Base-by-base conservation (phyloP, 2,888 invertebrate species). In the Drosophila algonquin region DNA sequence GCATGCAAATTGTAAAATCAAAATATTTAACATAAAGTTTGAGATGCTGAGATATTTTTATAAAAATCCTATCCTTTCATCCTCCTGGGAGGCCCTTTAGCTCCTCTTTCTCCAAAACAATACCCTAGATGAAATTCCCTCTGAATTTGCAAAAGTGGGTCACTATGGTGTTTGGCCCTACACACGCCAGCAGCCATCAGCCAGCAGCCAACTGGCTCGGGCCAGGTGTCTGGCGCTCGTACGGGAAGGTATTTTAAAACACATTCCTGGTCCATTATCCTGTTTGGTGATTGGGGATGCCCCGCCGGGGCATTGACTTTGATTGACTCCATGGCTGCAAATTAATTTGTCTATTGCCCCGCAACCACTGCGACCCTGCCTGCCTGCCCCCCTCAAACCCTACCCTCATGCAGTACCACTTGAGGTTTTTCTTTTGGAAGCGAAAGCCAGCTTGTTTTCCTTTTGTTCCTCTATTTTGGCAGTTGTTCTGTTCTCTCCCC, bases 311-410 rank as follows among this genome's bases (percentile, higher is more conserved):
- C 61, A 40, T 24, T 35, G 51, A 57, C 50, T 62, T 74, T 67
- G 61, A 73, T 74, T 67, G 73, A 73, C 73, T 67, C 54, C 40
- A 27, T 53, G 46, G 24, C 73, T 48, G 67, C 27, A 54, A 57
- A 67, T 53, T 61, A 74, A 74, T 61, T 73, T 73, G 35, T 53
- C 63, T 58, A 24, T 9, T 32, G 24, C 48, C n/a, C 35, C 16
- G 40, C 32, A 30, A 8, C 3, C 7, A 32, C 21, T 50, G 24
- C 10, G 24, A 46, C 46, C 8, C 10, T 4, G 14, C 18, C 18
- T 18, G 18, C 18, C 18, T 18, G 18, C 18, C 18, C 18, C 18
- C 14, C 6, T 14, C 35, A 5, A 8, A 0, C 35, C 35, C 4
- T 3, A 2, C 10, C 6, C 40, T 14, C 14, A 0, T 14, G 14